Evolutionary conservation across 2,113 vertebrate genomes (phyloP), one percentile per base, ranked within the genome.

Genomic region (Acanthisitta chloris): DNA sequence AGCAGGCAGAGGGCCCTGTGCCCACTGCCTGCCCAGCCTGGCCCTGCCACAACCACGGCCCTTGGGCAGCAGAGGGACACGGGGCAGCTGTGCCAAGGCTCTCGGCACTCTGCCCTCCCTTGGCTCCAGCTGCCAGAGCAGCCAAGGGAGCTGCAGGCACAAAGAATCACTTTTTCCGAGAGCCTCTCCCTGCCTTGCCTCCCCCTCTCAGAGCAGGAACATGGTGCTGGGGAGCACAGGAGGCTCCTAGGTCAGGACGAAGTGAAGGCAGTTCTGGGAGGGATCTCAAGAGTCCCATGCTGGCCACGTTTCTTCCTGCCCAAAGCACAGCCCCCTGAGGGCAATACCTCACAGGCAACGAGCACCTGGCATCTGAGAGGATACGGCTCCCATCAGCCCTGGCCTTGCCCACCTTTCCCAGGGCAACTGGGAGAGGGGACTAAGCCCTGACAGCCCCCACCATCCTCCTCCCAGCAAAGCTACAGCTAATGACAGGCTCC

Each of bases 81-180:
- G 0, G n/a, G 17, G 2, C 2, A 28, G 40, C 70, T 2, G 4
- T 16, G 59, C 43, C 38, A 34, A 28, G 57, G 52, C 77, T 81
- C 77, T 23, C 48, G 45, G 66, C 31, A 24, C 69, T 24, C 64
- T 31, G 81, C 81, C 59, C 65, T 84, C 85, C 69, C 81, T 52
- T 7, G 0, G n/a, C 81, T 84, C 85, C 0, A 0, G 57, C 81
- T 65, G 71, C 70, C 0, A 0, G 25, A 66, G 61, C 61, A 42
- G 94, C 87, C 57, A 34, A 80, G 46, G 46, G 83, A 96, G 89
- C 93, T 91, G 80, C 95, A 86, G 42, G 91, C 93, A 77, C 28
- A 46, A n/a, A 49, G 20, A 55, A 54, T 96, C 93, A 96, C 73
- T 95, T 96, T 96, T 96, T 97, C 96, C 92, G 1, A 71, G 55